Evolutionary conservation across 2,797 vertebrate genomes (phyloP), one percentile per base, ranked within the genome.

Genomic region (Emydoidea blandingii): DNA sequence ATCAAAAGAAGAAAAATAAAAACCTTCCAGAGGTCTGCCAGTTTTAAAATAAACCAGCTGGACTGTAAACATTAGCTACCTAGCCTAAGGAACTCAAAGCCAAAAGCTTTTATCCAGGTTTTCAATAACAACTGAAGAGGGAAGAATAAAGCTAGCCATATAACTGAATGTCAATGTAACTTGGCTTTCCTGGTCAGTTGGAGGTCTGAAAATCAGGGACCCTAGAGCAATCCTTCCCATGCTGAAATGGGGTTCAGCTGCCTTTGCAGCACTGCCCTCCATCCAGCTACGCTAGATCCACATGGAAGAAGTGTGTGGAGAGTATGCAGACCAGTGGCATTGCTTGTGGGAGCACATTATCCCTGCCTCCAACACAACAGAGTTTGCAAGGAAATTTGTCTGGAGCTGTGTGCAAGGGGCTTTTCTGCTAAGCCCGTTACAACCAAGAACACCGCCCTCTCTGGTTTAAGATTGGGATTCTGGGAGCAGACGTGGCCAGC

Each of bases 401-500:
- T 76, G 44, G 87, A 85, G 37, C 29, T 3, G 16, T 11, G 11
- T 0, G 9, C 1, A 16, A 68, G 1, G 12, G 25, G 1, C 57
- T 93, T 78, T 89, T 84, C 87, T 84, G 9, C 19, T 52, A 87
- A 78, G 16, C 84, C 83, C 27, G 74, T 62, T 16, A 1, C 0
- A 11, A 74, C 56, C 54, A 53, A 53, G 74, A 79, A 72, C 37
- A 41, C 21, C n/a, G 41, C 21, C 19, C 37, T 37, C 68, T 72
- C 37, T 72, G 68, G n/a, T 72, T 72, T 37, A 25, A 23, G 68
- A 11, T 41, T 72, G 74, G 83, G 79, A 25, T 0, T 2, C 49
- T 2, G 80, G 56, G 80, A 93, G 90, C 92, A 93, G 92, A 83
- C 57, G 65, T 0, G 53, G 83, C 34, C 80, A 19, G 79, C 56